Percentiles rank a stretch among this genome's conserved stretches.
Evolutionary conservation across 2,888 invertebrate species (phyloP).

Genomic region (Aspidiotus rigidus): DNA sequence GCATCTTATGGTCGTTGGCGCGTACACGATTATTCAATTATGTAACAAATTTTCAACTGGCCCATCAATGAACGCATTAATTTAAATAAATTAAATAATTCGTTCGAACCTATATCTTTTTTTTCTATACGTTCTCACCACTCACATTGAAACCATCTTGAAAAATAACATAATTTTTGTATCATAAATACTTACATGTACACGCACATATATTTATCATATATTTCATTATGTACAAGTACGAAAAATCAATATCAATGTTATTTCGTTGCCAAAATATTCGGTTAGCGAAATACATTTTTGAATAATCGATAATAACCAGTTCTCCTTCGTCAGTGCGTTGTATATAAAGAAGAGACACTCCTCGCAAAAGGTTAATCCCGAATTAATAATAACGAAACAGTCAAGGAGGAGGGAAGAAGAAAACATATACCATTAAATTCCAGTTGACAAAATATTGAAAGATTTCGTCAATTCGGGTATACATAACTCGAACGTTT

Average conservation of each 20-base stretch:
- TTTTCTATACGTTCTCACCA: too few species aligned
- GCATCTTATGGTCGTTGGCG: too few species aligned
- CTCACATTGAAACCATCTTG: too few species aligned
- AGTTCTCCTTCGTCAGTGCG: not conserved
- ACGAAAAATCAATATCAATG: constrained; percentile 2
- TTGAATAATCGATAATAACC: constrained; percentile 2
- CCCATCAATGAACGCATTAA: not conserved
- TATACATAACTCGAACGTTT: too few species aligned
- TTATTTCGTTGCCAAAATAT: constrained; percentile 2
- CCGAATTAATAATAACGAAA: too few species aligned
- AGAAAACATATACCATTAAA: too few species aligned
- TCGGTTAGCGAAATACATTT: not conserved
- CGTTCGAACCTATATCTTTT: not conserved
- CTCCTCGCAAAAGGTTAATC: too few species aligned
- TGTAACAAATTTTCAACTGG: not conserved
- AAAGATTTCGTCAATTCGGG: too few species aligned
- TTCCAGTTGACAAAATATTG: too few species aligned
- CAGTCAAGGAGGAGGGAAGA: too few species aligned
- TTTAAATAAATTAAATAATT: not conserved
- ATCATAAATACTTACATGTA: too few species aligned
- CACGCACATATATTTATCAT: not conserved
- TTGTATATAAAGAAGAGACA: not conserved
- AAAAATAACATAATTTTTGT: too few species aligned
- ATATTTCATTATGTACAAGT: not conserved
- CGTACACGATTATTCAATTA: not conserved